phyloP scores from a whole-genome alignment of 2,113 vertebrate genomes.

The Colinus virginianus region DNA sequence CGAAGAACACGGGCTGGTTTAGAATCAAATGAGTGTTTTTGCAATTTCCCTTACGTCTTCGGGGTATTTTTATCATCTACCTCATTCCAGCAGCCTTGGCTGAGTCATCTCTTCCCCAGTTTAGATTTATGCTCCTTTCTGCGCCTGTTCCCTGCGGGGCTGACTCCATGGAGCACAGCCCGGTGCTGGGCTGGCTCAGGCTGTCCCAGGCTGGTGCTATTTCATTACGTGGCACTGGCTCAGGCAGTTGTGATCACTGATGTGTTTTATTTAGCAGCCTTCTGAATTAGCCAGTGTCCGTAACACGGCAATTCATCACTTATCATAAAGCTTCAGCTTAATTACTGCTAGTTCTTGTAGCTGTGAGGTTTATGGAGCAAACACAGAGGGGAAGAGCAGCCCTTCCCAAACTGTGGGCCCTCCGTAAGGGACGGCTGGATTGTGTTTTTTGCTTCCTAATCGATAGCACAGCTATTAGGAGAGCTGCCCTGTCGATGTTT shows the following conservation, averaged over 20 bases:
- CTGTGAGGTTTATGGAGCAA: neutral
- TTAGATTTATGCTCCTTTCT: constrained; percentile 22
- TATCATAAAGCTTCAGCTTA: neutral
- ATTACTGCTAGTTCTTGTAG: neutral
- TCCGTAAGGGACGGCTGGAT: neutral
- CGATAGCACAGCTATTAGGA: rapidly evolving
- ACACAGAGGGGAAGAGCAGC: neutral
- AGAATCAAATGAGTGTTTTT: neutral
- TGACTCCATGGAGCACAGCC: neutral
- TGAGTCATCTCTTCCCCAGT: constrained; percentile 52
- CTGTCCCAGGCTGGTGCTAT: neutral
- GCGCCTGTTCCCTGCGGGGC: constrained; percentile 23
- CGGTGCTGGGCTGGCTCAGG: neutral
- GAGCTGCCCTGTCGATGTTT: rapidly evolving
- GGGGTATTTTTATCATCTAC: constrained; percentile 55
- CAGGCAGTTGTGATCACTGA: neutral
- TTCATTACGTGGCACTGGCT: neutral
- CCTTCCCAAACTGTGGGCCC: neutral
- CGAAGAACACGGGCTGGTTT: rapidly evolving
- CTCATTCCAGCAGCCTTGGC: constrained; percentile 16
- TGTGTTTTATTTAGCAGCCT: neutral
- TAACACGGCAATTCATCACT: neutral
- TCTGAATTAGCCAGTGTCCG: neutral
- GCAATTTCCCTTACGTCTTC: constrained; percentile 8
- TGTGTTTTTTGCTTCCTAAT: neutral